Conservation (phyloP, 2,888 invertebrate genomes). For the Parnassius glacialis region DNA sequence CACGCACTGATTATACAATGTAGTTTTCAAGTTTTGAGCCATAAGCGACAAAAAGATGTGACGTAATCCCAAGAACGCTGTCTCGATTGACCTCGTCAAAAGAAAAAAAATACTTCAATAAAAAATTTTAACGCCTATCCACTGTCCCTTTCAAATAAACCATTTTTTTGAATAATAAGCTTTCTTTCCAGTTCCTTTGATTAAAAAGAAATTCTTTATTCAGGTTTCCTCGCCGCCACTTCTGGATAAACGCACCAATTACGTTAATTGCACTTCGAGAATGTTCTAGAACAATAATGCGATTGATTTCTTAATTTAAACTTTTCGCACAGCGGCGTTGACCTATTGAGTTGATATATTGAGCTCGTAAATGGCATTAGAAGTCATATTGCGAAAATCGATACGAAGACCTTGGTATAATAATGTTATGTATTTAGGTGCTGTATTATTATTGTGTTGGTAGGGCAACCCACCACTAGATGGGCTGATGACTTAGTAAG, state of each 20-base stretch:
- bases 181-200: background rate
- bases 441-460: too few relatives aligned
- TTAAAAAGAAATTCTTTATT: background rate
- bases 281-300: slow-evolving; percentile 2
- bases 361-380: background rate
- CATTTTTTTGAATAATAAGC: background rate
- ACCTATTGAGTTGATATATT: slow-evolving; percentile 7
- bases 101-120: too few relatives aligned
- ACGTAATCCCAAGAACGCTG: too few relatives aligned
- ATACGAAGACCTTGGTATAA: background rate
- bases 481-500: too few relatives aligned
- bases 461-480: too few relatives aligned
- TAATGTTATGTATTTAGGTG: background rate
- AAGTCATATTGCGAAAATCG: slow-evolving; percentile 10
- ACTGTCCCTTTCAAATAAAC: background rate
- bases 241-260: background rate
- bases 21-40: too few relatives aligned
- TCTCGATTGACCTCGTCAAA: too few relatives aligned
- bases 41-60: too few relatives aligned
- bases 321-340: background rate
- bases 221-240: background rate
- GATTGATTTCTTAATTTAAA: slow-evolving; percentile 6
- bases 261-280: background rate
- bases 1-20: too few relatives aligned
- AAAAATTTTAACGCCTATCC: background rate